Conservation (phyloP, 2,888 invertebrate species). For the Agrochola macilenta region DNA sequence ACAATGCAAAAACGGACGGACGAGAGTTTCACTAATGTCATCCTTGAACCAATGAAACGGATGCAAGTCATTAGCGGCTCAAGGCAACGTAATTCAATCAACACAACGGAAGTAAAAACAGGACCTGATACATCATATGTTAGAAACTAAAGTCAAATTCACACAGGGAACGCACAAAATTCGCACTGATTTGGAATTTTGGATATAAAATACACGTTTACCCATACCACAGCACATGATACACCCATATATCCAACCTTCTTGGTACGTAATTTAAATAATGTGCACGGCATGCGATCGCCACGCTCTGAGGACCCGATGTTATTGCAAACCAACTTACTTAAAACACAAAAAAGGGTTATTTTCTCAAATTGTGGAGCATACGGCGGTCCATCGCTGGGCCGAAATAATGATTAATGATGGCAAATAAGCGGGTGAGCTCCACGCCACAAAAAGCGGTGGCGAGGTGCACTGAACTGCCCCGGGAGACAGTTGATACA, state of each 20-base stretch:
- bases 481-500: constrained; percentile 66
- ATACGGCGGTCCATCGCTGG: constrained; percentile 81
- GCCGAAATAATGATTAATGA: constrained; percentile 91
- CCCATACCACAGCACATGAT: constrained; percentile 37
- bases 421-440: constrained; percentile 90
- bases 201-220: constrained; percentile 31
- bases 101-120: constrained; percentile 47
- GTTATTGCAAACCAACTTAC: constrained; percentile 76
- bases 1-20: constrained; percentile 58
- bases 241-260: constrained; percentile 33
- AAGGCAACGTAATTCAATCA: constrained; percentile 53
- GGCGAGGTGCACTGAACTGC: constrained; percentile 83
- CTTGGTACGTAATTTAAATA: constrained; percentile 75
- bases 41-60: constrained; percentile 58
- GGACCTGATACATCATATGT: constrained; percentile 21
- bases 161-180: constrained; percentile 6
- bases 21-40: constrained; percentile 57
- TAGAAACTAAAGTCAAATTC: constrained; percentile 7
- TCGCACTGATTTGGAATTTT: constrained; percentile 4
- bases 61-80: constrained; percentile 54
- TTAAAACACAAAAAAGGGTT: constrained; percentile 87
- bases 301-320: constrained; percentile 73
- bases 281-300: constrained; percentile 70
- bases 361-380: constrained; percentile 88
- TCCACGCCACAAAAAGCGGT: constrained; percentile 82